Conservation (phyloP, 2,888 invertebrate species). For the Cheiracanthium punctorium region DNA sequence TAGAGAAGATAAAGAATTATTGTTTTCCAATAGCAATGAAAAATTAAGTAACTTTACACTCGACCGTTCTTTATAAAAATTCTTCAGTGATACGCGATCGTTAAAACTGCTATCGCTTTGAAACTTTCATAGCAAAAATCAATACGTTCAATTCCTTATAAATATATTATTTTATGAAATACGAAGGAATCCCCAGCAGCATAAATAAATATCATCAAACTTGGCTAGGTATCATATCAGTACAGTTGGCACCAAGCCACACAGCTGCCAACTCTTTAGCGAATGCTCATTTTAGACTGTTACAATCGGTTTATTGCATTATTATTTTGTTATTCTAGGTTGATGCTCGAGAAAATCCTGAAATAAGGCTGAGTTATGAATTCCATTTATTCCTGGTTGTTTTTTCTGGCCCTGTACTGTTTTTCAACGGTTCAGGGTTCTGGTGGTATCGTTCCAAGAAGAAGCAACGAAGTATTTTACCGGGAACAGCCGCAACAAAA, state of each 20-base stretch:
- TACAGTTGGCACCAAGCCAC: background rate
- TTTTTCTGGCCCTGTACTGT: constrained; percentile 8
- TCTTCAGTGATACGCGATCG: too few relatives aligned
- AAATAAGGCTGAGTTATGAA: constrained; percentile 30
- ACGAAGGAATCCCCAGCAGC: too few relatives aligned
- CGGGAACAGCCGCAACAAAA: constrained; percentile 28
- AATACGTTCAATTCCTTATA: too few relatives aligned
- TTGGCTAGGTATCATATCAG: background rate
- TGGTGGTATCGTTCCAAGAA: constrained; percentile 30
- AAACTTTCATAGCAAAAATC: too few relatives aligned
- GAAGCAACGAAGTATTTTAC: constrained; percentile 27
- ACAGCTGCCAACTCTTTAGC: background rate
- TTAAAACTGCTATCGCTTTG: too few relatives aligned
- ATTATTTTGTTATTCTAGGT: background rate
- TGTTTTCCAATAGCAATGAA: too few relatives aligned
- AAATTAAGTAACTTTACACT: too few relatives aligned
- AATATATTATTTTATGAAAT: too few relatives aligned
- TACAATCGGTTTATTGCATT: background rate
- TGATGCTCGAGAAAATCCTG: background rate
- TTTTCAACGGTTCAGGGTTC: constrained; percentile 20
- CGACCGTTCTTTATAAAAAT: too few relatives aligned
- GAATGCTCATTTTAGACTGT: background rate
- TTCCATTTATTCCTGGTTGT: constrained; percentile 40
- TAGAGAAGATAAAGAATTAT: too few relatives aligned
- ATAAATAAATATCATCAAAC: background rate